Conservation (phyloP, 2,113 vertebrate species). For the Larimichthys crocea region DNA sequence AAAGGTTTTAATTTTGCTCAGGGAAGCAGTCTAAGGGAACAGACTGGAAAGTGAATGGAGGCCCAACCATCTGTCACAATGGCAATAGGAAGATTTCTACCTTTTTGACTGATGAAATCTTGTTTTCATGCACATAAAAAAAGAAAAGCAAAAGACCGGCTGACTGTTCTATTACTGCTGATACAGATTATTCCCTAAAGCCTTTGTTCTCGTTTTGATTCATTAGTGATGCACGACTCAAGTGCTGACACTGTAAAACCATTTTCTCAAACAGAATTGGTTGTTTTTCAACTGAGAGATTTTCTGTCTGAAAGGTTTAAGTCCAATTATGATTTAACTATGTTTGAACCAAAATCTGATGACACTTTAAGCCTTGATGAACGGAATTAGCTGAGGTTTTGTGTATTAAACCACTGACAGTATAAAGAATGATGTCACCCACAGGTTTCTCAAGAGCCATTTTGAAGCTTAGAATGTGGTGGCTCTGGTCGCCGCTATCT, state of each 20-base stretch:
- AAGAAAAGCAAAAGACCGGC: constrained; percentile 34
- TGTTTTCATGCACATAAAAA: constrained; percentile 24
- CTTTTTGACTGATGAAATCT: constrained; percentile 33
- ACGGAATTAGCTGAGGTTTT: background rate
- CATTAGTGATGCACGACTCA: constrained; percentile 31
- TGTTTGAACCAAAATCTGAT: background rate
- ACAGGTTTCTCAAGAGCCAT: too few species aligned
- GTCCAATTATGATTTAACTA: background rate
- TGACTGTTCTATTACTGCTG: constrained; percentile 20
- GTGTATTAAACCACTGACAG: too few species aligned
- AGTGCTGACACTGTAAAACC: constrained; percentile 7
- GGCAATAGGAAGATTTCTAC: constrained; percentile 54
- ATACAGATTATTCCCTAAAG: constrained; percentile 33
- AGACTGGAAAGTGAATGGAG: constrained; percentile 72
- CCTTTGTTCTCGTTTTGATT: constrained; percentile 41
- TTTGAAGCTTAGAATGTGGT: too few species aligned
- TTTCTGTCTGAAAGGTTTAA: background rate
- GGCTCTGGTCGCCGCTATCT: too few species aligned
- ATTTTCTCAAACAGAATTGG: background rate
- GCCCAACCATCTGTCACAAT: constrained; percentile 71
- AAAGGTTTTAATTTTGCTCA: constrained; percentile 76
- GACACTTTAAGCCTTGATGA: too few species aligned
- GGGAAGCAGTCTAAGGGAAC: constrained; percentile 73
- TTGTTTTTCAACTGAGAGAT: background rate
- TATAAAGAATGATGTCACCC: too few species aligned